Base-by-base conservation (phyloP, 2,113 vertebrate species). In the Amia ocellicauda region DNA sequence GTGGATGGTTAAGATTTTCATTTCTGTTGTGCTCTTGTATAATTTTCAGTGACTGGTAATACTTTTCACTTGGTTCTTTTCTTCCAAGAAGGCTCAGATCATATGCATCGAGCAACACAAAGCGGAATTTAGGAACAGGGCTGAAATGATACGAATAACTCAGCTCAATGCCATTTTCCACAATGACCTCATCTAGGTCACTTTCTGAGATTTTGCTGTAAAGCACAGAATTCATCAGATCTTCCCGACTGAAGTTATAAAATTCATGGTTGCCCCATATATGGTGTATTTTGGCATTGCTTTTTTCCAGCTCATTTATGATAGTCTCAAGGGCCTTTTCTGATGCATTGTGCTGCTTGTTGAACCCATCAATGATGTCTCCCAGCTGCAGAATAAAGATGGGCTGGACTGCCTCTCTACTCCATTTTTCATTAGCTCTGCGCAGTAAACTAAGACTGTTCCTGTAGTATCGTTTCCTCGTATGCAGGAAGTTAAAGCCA, bases 221-320 rank as follows among this genome's bases (percentile, higher is more conserved):
- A 45, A 99, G 90, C 43, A 63, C 52, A 0, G 77, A 96, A 4
- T 28, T 54, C 17, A 69, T 62, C 69, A 98, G 82, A 40, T 66
- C 72, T 17, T 85, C 72, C 72, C 95, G 78, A 70, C 77, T 91
- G 79, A 98, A 99, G 81, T 98, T 99, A 22, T 98, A 99, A 2
- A 98, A 85, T 73, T 99, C 96, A 20, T 99, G 96, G 76, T 99
- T 99, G 0, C 95, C 95, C 96, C 95, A 99, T 0, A 90, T 81
- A 23, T 99, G 94, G 60, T 97, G 92, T 1, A 95, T 89, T 4
- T 86, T 77, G 22, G 61, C 74, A 1, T 73, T 64, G 13, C 88
- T 67, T 69, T 60, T 79, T 61, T 77, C 31, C 63, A 97, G 83
- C 10, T 75, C 86, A 0, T 17, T 63, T 75, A 96, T 67, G 19